These are phyloP conservation scores for Fregetta grallaria DNA, from an alignment of 2,113 vertebrate genomes.

Conservation along the genomic window DNA sequence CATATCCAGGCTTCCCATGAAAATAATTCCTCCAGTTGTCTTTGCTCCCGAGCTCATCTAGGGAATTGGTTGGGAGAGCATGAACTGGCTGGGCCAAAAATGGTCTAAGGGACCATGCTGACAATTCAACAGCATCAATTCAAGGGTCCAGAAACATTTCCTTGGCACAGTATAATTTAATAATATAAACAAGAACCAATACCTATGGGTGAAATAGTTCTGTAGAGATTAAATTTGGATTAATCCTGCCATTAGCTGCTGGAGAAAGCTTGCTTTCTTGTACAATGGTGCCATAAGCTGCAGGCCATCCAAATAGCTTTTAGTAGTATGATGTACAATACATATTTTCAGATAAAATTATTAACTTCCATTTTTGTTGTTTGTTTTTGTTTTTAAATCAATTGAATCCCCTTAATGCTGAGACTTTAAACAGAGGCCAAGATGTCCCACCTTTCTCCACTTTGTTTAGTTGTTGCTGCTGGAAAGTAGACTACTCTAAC, in stretches of 20 bases:
- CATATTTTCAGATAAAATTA: not conserved
- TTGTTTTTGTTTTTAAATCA: not conserved
- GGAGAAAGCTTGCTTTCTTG: not conserved
- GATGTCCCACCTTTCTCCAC: not conserved
- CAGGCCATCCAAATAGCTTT: not conserved
- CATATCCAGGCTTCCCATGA: not conserved
- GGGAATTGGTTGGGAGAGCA: not conserved
- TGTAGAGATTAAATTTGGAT: not conserved
- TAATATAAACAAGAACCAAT: not conserved
- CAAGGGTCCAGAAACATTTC: not conserved
- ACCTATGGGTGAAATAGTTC: not conserved
- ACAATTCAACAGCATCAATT: not conserved
- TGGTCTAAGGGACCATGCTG: not conserved
- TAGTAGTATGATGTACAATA: not conserved
- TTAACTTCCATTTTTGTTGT: not conserved
- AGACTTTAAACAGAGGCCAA: not conserved
- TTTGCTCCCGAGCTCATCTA: not conserved
- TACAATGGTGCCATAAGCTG: not conserved
- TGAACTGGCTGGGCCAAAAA: not conserved
- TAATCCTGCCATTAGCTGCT: not conserved
- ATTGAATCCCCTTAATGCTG: not conserved
- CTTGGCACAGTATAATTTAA: not conserved
- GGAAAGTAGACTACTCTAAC: not conserved
- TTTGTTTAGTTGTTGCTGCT: not conserved
- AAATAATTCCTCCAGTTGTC: not conserved